These are phyloP conservation scores for Cataglyphis albicans DNA, from an alignment of 2,888 invertebrate species.

Conservation along the genomic window DNA sequence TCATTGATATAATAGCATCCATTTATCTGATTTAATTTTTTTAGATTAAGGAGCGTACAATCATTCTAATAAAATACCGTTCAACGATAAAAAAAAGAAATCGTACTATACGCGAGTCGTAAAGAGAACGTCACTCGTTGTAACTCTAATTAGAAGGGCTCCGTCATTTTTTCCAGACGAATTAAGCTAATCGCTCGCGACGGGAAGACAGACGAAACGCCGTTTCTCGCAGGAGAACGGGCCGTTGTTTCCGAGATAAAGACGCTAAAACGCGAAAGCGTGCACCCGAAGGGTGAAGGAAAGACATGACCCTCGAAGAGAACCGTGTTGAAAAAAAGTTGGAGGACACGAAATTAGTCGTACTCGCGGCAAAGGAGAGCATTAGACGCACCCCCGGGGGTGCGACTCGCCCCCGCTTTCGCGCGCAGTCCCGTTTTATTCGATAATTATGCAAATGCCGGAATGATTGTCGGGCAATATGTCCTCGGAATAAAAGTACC, in stretches of 20 bases:
- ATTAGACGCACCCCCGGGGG: constrained; percentile 70
- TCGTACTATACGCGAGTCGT: constrained; percentile 66
- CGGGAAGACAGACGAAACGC: constrained; percentile 39
- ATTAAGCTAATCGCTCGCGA: constrained; percentile 75
- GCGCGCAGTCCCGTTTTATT: constrained; percentile 80
- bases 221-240: constrained; percentile 1
- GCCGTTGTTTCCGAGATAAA: constrained; percentile 42
- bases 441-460: constrained; percentile 85
- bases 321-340: constrained; percentile 66
- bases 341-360: constrained; percentile 81
- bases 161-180: constrained; percentile 56
- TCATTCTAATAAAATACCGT: neutral
- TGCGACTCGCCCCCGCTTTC: constrained; percentile 51
- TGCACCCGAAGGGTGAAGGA: constrained; percentile 14
- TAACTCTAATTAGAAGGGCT: constrained; percentile 82
- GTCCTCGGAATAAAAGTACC: constrained; percentile 84
- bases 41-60: neutral
- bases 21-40: neutral
- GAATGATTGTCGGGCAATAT: constrained; percentile 86
- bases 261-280: constrained; percentile 44
- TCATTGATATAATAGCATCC: neutral
- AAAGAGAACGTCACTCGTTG: constrained; percentile 74
- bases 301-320: constrained; percentile 57
- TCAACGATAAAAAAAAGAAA: neutral
- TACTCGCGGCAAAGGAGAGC: constrained; percentile 71